A percentile compares a stretch with the other conserved stretches of the same genome.
These are phyloP conservation scores for Nomada lathburiana DNA, from an alignment of 2,888 invertebrate genomes.

Conservation along the genomic window DNA sequence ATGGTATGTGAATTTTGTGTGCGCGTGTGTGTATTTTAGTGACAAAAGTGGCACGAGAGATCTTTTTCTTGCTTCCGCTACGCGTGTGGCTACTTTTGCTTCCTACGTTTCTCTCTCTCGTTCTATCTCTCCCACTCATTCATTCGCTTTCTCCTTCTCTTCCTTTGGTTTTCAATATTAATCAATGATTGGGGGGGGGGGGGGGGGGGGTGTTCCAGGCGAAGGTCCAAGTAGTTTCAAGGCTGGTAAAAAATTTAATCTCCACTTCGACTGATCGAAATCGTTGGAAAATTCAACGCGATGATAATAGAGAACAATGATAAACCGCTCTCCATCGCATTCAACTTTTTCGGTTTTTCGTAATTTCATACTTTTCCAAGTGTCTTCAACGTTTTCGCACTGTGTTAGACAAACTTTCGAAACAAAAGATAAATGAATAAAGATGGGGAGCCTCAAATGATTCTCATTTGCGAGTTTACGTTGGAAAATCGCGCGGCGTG, in stretches of 20 bases:
- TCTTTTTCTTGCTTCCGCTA: conserved; percentile 45
- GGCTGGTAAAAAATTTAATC: conserved; percentile 10
- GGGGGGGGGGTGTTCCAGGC: conserved; percentile 46
- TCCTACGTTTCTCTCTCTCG: conserved; percentile 31
- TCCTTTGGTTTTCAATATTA: conserved; percentile 35
- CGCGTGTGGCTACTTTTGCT: conserved; percentile 17
- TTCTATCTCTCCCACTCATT: conserved; percentile 42
- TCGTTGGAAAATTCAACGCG: neutral
- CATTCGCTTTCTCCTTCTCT: conserved; percentile 44
- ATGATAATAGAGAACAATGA: too few species aligned
- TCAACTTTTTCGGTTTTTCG: too few species aligned
- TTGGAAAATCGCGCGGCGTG: neutral
- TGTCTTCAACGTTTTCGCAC: too few species aligned
- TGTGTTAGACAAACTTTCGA: neutral
- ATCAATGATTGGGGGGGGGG: conserved; percentile 47
- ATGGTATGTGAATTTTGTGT: conserved; percentile 31
- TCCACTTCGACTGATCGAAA: neutral
- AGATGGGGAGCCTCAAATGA: too few species aligned
- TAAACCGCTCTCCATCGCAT: too few species aligned
- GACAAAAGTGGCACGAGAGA: conserved; percentile 60
- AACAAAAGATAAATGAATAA: neutral
- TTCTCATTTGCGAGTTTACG: too few species aligned
- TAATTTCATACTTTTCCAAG: too few species aligned
- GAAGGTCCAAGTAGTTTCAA: conserved; percentile 58
- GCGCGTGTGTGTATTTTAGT: conserved; percentile 57